Evolutionary conservation across 2,113 vertebrate species (phyloP), one percentile per base, ranked within the genome.

Genomic region (Boulengeromyrus knoepffleri): DNA sequence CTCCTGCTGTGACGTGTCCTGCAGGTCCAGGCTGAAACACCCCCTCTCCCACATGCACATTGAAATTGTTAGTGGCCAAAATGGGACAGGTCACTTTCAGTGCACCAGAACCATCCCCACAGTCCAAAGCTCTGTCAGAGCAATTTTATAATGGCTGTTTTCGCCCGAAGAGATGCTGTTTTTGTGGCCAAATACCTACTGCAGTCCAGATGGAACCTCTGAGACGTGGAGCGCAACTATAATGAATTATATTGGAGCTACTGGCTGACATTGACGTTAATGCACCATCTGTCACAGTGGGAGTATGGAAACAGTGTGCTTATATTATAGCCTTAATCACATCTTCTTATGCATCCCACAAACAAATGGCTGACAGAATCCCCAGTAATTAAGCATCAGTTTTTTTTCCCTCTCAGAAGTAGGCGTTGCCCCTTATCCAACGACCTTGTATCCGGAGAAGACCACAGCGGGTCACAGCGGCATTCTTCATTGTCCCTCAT

Each of bases 201-300:
- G 42, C 9, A 85, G 21, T 85, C 83, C 39, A 85, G 36, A 85
- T 47, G 21, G 83, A 42, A 9, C 5, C 15, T 52, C 1, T 31
- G 47, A 50, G 24, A 52, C 5, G 49, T 53, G 46, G 49, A 53
- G 31, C 13, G 9, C 27, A 50, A 46, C 13, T 24, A 52, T 31
- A 53, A 87, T 52, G n/a, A 52, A 87, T 31, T 87, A 87, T 4
- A 52, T 87, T 87, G 84, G 24, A 86, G 24, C 84, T 86, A 50
- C 45, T 86, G 10, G 47, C 83, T 85, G 36, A 46, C 39, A 85
- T 85, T 85, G 36, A 47, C 39, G 36, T 24, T 85, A 87, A 49
- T 52, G 49, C 5, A 53, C 85, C 85, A 53, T 52, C 85, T 52
- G 85, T 87, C 46, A 45, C 4, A 21, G 83, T 47, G 17, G 83